Conservation (phyloP, 1,140 invertebrate species). For the Schlechtendalia chinensis region DNA sequence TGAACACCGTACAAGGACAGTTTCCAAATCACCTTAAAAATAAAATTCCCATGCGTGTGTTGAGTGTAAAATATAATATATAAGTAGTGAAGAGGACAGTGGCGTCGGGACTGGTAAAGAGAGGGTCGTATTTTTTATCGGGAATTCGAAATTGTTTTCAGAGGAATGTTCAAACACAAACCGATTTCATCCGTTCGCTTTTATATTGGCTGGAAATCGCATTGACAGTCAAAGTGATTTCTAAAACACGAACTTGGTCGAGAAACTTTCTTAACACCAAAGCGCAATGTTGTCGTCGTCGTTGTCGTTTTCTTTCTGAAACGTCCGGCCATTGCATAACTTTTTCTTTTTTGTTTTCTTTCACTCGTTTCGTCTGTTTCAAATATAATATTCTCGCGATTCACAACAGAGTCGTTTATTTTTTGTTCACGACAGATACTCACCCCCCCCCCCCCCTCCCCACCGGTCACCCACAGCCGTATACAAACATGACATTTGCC, state of each 20-base stretch:
- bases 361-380: slow-evolving; percentile 14
- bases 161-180: slow-evolving; percentile 14
- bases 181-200: slow-evolving; percentile 13
- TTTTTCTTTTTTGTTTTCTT: no score
- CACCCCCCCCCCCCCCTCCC: no score
- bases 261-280: not conserved
- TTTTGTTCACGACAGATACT: no score
- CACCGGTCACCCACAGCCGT: not conserved
- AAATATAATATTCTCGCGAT: slow-evolving; percentile 5
- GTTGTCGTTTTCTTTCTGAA: not conserved
- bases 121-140: slow-evolving; percentile 54
- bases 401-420: not conserved
- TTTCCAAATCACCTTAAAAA: slow-evolving; percentile 32
- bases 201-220: slow-evolving; percentile 18
- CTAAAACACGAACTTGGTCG: slow-evolving; percentile 19
- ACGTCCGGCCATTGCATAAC: not conserved
- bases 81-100: not conserved
- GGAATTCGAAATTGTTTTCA: slow-evolving; percentile 51
- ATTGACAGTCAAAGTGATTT: slow-evolving; percentile 43
- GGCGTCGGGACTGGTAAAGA: not conserved
- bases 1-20: no score
- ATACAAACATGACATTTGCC: not conserved
- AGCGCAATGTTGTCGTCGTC: not conserved
- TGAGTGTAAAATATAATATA: not conserved
- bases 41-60: not conserved